phyloP scores from a whole-genome alignment of 2,113 vertebrate species.

The Dromaius novaehollandiae region DNA sequence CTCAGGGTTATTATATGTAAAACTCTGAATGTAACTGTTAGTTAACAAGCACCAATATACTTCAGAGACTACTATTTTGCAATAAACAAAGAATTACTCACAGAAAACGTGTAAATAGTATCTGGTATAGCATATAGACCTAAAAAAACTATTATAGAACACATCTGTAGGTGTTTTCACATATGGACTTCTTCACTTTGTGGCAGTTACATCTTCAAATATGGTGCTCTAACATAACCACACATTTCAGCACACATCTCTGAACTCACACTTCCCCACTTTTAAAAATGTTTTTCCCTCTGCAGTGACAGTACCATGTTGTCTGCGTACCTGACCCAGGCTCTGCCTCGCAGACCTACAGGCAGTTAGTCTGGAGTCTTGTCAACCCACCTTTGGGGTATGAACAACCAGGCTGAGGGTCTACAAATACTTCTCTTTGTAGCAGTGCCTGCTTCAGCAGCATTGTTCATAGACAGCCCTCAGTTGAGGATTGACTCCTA shows the following conservation, averaged over 20 bases:
- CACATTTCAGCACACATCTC: not conserved
- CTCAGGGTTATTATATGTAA: not conserved
- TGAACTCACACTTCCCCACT: not conserved
- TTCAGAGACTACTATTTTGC: not conserved
- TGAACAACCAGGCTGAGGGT: not conserved
- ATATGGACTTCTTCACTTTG: not conserved
- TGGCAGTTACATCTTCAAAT: not conserved
- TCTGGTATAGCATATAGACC: not conserved
- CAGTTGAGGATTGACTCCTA: not conserved
- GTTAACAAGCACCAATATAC: not conserved
- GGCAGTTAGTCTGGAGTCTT: not conserved
- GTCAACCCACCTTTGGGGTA: not conserved
- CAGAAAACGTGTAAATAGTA: not conserved
- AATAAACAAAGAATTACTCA: not conserved
- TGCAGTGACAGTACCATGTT: not conserved
- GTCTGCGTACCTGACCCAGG: not conserved
- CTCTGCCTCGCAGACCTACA: not conserved
- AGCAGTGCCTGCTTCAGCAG: not conserved
- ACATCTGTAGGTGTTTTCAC: not conserved
- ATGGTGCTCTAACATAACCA: not conserved
- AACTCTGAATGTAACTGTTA: not conserved
- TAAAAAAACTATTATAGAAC: not conserved
- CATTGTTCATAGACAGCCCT: not conserved
- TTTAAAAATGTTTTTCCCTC: not conserved
- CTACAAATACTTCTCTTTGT: not conserved